These are phyloP conservation scores for Cosmia trapezina DNA, from an alignment of 2,888 invertebrate genomes.

Conservation along the genomic window DNA sequence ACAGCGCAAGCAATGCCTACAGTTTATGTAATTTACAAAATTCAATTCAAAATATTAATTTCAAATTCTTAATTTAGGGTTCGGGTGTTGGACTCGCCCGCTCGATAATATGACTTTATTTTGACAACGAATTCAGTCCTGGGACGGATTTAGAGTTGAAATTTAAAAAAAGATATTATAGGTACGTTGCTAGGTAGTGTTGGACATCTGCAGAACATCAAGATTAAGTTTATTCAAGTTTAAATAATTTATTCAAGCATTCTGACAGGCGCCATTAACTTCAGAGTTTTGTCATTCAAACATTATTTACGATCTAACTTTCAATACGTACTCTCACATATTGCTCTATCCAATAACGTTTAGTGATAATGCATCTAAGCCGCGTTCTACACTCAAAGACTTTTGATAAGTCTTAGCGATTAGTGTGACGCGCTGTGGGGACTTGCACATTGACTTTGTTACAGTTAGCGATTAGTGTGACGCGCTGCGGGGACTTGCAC, in stretches of 20 bases:
- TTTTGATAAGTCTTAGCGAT: neutral
- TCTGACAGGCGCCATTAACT: neutral
- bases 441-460: neutral
- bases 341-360: constrained; percentile 17
- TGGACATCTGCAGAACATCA: neutral
- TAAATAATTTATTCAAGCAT: neutral
- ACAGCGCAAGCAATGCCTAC: too few relatives aligned
- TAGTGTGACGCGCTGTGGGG: neutral
- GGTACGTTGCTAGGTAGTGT: neutral
- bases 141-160: neutral
- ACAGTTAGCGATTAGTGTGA: neutral
- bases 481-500: neutral
- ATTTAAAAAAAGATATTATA: neutral
- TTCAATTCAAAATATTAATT: too few relatives aligned
- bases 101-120: constrained; percentile 16
- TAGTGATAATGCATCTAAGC: neutral
- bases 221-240: neutral
- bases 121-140: constrained; percentile 9
- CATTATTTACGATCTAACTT: constrained; percentile 16
- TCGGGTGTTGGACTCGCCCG: neutral
- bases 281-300: neutral
- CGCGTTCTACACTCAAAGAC: neutral
- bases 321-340: neutral
- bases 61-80: too few relatives aligned
- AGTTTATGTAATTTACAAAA: too few relatives aligned